Evolutionary conservation across 2,888 invertebrate species (phyloP), one percentile per base, ranked within the genome.

Genomic region (Eumerus sabulonum): DNA sequence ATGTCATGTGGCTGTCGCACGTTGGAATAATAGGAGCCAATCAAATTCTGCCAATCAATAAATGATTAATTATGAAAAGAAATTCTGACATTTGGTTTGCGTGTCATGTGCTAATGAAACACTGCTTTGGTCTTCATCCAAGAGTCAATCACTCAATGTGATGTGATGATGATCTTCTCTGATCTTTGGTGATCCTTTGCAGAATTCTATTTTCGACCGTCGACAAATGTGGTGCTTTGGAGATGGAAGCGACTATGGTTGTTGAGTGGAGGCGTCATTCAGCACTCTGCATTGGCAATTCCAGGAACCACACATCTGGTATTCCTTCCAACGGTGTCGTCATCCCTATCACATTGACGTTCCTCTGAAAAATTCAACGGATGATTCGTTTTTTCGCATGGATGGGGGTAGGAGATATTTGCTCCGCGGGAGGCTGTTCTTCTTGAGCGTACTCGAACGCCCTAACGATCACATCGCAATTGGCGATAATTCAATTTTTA

Each of bases 401-500:
- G 42, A 45, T 27, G 56, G 60, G 67, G 66, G 66, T 64, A 42
- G 9, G 13, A 27, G 27, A 44, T 42, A 38, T 14, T 40, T 47
- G n/a, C 50, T 51, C 44, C 50, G 40, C 60, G 38, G 54, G 60
- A 38, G 71, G 38, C 50, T 60, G 16, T 42, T 62, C 51, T 77
- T 47, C 62, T 59, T 54, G 57, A 57, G 53, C 14, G 36, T 36
- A 36, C 13, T 35, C 17, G 36, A 35, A n/a, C 35, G 53, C 35
- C 54, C 13, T 53, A 36, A 48, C 45, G 72, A 42, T 44, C 62
- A 57, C 42, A 68, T 57, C 67, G 73, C 48, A 60, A 67, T 77
- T 77, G 77, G 77, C 77, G 73, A 59, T 68, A 67, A 67, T 77
- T 77, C 73, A 77, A 77, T 53, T 35, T 53, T 67, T 72, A 27